A percentile compares a stretch with the other conserved stretches of the same genome.
phyloP scores from a whole-genome alignment of 2,113 vertebrate species.

The Pleuronectes platessa region DNA sequence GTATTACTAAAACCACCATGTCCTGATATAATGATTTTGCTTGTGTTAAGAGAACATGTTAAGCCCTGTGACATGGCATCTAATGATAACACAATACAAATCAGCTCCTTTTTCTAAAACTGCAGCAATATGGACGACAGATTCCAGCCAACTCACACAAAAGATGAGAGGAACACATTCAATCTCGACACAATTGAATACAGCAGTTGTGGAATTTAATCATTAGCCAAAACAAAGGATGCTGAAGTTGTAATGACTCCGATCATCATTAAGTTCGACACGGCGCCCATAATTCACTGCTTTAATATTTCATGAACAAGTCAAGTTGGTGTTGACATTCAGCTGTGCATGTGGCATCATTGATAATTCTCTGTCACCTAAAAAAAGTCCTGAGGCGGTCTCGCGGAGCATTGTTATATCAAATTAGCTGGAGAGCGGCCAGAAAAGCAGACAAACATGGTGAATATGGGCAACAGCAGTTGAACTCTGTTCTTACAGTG shows the following conservation, averaged over 20 bases:
- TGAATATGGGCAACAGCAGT: constrained; percentile 78
- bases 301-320: constrained; percentile 85
- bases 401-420: constrained; percentile 85
- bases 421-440: constrained; percentile 86
- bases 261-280: constrained; percentile 83
- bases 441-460: constrained; percentile 82
- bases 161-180: constrained; percentile 73
- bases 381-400: constrained; percentile 81
- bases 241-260: constrained; percentile 81
- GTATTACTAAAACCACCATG: constrained; percentile 54
- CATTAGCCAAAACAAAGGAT: constrained; percentile 81
- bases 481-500: constrained; percentile 81
- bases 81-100: constrained; percentile 76
- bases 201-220: constrained; percentile 80
- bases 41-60: constrained; percentile 58
- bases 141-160: constrained; percentile 71
- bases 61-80: constrained; percentile 71
- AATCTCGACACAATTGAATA: constrained; percentile 76
- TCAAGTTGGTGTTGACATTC: constrained; percentile 84
- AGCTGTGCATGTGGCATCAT: constrained; percentile 85
- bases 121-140: constrained; percentile 45
- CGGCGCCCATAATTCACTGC: constrained; percentile 76
- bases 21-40: constrained; percentile 58
- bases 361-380: constrained; percentile 83
- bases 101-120: constrained; percentile 59